Conservation (phyloP, 2,797 vertebrate genomes). For the Pangasius djambal region DNA sequence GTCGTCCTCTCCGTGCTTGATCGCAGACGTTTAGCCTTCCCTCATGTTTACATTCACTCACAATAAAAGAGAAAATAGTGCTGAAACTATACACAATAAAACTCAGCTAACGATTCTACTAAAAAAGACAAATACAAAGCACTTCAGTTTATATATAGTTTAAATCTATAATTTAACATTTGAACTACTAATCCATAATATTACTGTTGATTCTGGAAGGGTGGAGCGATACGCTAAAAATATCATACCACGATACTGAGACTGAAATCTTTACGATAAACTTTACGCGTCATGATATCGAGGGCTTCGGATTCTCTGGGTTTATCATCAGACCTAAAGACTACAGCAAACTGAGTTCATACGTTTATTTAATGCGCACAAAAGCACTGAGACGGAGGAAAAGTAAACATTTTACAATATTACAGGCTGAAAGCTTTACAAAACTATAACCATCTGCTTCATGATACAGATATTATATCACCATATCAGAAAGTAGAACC, state of each 20-base stretch:
- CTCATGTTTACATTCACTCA: neutral
- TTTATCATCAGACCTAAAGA: no score
- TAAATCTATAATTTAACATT: neutral
- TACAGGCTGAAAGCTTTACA: neutral
- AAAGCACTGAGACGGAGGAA: neutral
- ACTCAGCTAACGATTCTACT: neutral
- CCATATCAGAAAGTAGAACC: no score
- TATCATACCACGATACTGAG: neutral
- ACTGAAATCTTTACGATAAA: neutral
- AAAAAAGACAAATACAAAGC: neutral
- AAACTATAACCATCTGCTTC: no score
- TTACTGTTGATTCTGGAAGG: neutral
- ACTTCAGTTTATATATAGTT: neutral
- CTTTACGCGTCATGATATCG: neutral
- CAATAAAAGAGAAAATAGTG: neutral
- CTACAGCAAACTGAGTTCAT: neutral
- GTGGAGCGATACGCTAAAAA: neutral
- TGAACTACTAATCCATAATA: neutral
- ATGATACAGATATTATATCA: no score
- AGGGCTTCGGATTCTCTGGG: neutral
- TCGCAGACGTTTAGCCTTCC: neutral
- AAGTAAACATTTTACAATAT: neutral
- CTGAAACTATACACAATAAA: neutral
- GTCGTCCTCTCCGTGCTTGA: neutral
- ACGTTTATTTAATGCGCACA: neutral